These are phyloP conservation scores for Megastigmus dorsalis DNA, from an alignment of 2,888 invertebrate genomes.

Conservation along the genomic window DNA sequence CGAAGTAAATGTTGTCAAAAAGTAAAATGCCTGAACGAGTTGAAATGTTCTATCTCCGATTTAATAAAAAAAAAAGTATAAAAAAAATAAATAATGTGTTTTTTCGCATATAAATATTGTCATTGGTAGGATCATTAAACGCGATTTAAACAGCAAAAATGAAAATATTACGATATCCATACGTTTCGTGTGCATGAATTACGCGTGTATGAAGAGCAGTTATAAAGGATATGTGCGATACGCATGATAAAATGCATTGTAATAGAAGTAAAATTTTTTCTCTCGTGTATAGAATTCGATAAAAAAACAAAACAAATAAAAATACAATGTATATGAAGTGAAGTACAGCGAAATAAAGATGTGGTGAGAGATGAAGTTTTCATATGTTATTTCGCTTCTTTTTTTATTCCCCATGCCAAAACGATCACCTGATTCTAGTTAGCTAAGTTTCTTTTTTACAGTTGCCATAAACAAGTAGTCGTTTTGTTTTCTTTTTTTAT, in stretches of 20 bases:
- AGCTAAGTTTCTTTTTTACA: background rate
- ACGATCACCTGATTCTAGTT: background rate
- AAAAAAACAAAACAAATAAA: slow-evolving; percentile 31
- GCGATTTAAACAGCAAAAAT: background rate
- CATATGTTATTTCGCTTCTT: too few species aligned
- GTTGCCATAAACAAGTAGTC: too few species aligned
- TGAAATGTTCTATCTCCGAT: slow-evolving; percentile 15
- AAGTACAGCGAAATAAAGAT: slow-evolving; percentile 49
- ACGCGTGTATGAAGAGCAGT: slow-evolving; percentile 8
- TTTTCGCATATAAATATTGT: slow-evolving; percentile 37
- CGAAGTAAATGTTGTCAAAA: slow-evolving; percentile 27
- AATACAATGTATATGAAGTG: slow-evolving; percentile 46
- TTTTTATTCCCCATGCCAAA: background rate
- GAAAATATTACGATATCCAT: slow-evolving; percentile 22
- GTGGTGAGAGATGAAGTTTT: slow-evolving; percentile 33
- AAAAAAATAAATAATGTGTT: slow-evolving; percentile 22
- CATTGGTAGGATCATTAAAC: slow-evolving; percentile 10
- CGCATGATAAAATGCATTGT: slow-evolving; percentile 14
- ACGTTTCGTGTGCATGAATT: slow-evolving; percentile 26
- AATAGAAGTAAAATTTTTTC: slow-evolving; percentile 37
- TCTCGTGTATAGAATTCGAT: slow-evolving; percentile 39
- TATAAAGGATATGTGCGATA: slow-evolving; percentile 16
- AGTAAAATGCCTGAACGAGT: slow-evolving; percentile 1
- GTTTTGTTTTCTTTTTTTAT: background rate
- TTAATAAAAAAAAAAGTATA: background rate